These are phyloP conservation scores for Halictus quadricinctus DNA, from an alignment of 2,888 invertebrate species.

Conservation along the genomic window DNA sequence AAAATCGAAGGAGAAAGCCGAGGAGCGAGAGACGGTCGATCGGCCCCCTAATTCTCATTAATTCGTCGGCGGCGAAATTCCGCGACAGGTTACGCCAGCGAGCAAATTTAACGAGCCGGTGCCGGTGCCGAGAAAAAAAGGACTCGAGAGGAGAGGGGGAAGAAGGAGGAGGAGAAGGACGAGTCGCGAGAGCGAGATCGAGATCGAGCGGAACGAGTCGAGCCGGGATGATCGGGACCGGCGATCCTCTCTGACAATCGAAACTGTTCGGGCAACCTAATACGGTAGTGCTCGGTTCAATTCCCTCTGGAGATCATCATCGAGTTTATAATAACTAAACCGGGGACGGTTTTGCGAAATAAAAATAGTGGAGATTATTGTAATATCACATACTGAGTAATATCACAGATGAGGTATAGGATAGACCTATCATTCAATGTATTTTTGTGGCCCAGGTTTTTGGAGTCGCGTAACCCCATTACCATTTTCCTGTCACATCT, in stretches of 20 bases:
- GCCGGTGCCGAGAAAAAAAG: not conserved
- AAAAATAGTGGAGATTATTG: too few species aligned
- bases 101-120: constrained; percentile 53
- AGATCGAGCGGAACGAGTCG: constrained; percentile 21
- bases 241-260: not conserved
- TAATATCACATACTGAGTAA: too few species aligned
- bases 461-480: too few species aligned
- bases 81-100: constrained; percentile 55
- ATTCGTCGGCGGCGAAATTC: constrained; percentile 44
- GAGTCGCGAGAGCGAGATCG: not conserved
- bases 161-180: constrained; percentile 14
- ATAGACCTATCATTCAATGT: too few species aligned
- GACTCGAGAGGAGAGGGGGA: not conserved
- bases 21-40: constrained; percentile 10
- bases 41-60: constrained; percentile 24
- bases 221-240: not conserved
- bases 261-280: not conserved
- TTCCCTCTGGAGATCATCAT: not conserved
- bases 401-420: too few species aligned
- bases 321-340: too few species aligned
- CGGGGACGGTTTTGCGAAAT: too few species aligned
- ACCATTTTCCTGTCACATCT: too few species aligned
- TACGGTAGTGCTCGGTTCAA: not conserved
- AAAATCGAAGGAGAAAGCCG: not conserved
- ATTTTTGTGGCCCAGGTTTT: too few species aligned